Evolutionary conservation across 2,888 invertebrate species (phyloP).

Genomic region (Galerucella calmariensis): DNA sequence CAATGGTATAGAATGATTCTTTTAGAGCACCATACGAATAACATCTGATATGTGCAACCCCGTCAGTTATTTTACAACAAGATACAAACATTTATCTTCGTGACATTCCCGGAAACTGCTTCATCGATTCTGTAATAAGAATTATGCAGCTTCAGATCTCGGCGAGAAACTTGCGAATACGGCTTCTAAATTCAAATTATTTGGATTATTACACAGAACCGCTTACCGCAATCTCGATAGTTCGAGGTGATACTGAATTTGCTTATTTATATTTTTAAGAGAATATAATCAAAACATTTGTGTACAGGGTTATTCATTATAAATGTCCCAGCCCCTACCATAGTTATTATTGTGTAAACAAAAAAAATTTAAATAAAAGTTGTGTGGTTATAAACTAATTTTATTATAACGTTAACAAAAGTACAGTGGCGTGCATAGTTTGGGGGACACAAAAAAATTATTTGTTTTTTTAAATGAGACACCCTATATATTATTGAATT

Average conservation of each 20-base stretch:
- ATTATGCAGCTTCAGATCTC: constrained; percentile 13
- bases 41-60: constrained; percentile 8
- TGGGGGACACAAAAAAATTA: no score
- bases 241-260: constrained; percentile 5
- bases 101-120: constrained; percentile 17
- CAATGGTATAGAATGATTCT: neutral
- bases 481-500: no score
- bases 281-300: constrained; percentile 24
- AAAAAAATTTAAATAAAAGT: no score
- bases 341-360: no score
- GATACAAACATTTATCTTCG: constrained; percentile 9
- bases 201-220: constrained; percentile 8
- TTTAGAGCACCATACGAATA: neutral
- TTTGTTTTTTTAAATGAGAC: no score
- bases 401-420: no score
- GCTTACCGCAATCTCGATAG: neutral
- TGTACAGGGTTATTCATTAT: neutral
- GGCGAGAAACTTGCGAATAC: neutral
- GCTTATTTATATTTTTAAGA: constrained; percentile 15
- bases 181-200: constrained; percentile 10
- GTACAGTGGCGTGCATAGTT: no score
- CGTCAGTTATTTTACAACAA: constrained; percentile 1
- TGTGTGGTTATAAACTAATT: no score
- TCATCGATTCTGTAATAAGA: constrained; percentile 16
- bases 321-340: no score